A percentile compares a stretch with the other conserved stretches of the same genome.
Evolutionary conservation across 2,797 vertebrate species (phyloP).

Genomic region (Danionella dracula): DNA sequence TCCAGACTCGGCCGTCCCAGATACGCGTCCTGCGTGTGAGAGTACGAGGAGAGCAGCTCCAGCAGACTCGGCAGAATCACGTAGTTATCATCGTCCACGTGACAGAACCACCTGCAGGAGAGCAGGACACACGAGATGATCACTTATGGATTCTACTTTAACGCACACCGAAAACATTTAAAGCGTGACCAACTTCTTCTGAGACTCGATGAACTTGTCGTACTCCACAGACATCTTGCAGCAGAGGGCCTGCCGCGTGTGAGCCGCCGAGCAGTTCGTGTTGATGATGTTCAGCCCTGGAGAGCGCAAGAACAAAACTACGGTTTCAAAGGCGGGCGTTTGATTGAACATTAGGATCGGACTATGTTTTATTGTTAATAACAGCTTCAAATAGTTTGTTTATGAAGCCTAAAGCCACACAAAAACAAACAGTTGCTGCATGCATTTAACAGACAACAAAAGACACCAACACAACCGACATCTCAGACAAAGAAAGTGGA

Average conservation of each 20-base stretch:
- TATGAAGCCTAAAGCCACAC: no score
- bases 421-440: no score
- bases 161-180: no score
- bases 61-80: conserved; percentile 80
- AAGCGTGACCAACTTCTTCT: conserved; percentile 77
- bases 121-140: neutral
- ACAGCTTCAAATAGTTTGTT: neutral
- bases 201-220: conserved; percentile 92
- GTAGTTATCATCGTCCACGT: conserved; percentile 96
- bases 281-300: conserved; percentile 85
- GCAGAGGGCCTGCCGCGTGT: conserved; percentile 91
- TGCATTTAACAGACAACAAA: no score
- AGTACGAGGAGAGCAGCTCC: conserved; percentile 81
- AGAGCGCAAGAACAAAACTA: neutral
- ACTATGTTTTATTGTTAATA: neutral
- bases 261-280: conserved; percentile 94
- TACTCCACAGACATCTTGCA: conserved; percentile 99
- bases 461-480: neutral
- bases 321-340: neutral
- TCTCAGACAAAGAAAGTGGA: no score
- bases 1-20: conserved; percentile 91
- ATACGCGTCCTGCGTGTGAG: conserved; percentile 89
- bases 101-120: conserved; percentile 92
- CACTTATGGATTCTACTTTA: no score
- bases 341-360: neutral